Evolutionary conservation across 2,113 vertebrate genomes (phyloP).

Genomic region (Otis tarda): DNA sequence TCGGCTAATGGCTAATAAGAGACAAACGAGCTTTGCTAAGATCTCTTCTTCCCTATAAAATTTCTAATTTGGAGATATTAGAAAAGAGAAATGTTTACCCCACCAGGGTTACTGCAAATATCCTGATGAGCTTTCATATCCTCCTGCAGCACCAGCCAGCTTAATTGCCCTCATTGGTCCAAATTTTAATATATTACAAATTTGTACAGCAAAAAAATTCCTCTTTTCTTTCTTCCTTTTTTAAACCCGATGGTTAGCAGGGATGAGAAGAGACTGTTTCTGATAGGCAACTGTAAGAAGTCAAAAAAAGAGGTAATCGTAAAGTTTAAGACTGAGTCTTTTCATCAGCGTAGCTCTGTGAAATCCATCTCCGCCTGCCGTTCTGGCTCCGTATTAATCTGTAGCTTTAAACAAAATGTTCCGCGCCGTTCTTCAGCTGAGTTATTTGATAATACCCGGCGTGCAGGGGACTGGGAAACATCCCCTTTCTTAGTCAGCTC

Average conservation of each 20-base stretch:
- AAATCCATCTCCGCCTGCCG: neutral
- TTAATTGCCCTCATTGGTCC: slow-evolving; percentile 44
- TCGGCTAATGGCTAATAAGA: slow-evolving; percentile 31
- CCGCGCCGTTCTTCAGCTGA: neutral
- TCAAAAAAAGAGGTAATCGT: neutral
- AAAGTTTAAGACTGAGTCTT: neutral
- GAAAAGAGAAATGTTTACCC: slow-evolving; percentile 51
- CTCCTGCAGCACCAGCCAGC: slow-evolving; percentile 7
- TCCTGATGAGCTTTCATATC: slow-evolving; percentile 39
- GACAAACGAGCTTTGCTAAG: neutral
- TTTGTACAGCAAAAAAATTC: neutral
- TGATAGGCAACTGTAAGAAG: neutral
- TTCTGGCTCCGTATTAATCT: neutral
- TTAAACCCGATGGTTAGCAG: neutral
- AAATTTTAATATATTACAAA: neutral
- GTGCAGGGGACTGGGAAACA: neutral
- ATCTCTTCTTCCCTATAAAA: slow-evolving; percentile 18
- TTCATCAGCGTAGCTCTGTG: neutral
- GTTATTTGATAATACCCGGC: neutral
- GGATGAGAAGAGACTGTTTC: neutral
- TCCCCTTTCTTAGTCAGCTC: neutral
- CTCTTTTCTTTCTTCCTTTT: neutral
- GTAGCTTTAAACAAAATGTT: neutral
- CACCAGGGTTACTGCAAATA: slow-evolving; percentile 54
- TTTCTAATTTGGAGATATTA: slow-evolving; percentile 55